These are phyloP conservation scores for Plectropomus leopardus DNA, from an alignment of 2,113 vertebrate genomes.

Conservation along the genomic window DNA sequence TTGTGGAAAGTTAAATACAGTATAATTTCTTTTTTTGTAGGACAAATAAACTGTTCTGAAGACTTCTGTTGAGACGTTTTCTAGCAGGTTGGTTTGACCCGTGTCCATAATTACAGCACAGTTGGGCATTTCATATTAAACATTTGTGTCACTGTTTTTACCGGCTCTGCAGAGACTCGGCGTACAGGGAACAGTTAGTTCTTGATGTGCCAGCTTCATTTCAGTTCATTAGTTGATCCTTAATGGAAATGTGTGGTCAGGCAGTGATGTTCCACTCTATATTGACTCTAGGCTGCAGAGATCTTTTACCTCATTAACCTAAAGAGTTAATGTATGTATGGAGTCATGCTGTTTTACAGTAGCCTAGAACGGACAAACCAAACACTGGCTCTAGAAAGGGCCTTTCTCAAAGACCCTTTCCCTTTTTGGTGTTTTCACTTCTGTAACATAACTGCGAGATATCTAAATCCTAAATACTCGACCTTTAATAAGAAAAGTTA, in stretches of 20 bases:
- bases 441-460: too few species aligned
- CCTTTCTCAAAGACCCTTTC: too few species aligned
- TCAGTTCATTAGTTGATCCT: conserved; percentile 21
- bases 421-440: too few species aligned
- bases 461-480: too few species aligned
- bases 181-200: neutral
- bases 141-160: neutral
- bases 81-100: neutral
- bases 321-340: neutral
- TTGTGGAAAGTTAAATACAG: neutral
- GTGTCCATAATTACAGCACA: neutral
- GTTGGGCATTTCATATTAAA: neutral
- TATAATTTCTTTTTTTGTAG: neutral
- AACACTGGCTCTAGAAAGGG: too few species aligned
- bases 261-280: neutral
- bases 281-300: conserved; percentile 14
- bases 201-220: neutral
- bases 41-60: neutral
- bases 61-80: neutral
- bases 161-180: neutral
- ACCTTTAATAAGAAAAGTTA: too few species aligned
- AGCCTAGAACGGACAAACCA: too few species aligned
- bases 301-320: conserved; percentile 40
- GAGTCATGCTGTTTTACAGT: too few species aligned
- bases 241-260: conserved; percentile 19